Evolutionary conservation across 2,113 vertebrate species (phyloP).

Genomic region (Dolichotis patagonum): DNA sequence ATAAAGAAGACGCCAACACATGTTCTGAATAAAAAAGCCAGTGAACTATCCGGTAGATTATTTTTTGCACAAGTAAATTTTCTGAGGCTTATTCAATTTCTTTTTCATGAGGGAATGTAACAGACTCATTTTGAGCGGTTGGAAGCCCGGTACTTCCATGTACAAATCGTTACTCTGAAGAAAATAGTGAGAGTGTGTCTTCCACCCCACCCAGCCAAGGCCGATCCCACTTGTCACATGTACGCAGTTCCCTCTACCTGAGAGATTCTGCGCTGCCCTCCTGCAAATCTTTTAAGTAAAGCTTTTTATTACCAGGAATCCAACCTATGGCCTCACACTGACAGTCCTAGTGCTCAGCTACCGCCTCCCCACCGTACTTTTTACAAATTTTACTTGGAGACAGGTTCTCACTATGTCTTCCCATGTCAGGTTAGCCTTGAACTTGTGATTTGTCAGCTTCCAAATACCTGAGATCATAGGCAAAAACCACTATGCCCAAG

Average conservation of each 20-base stretch:
- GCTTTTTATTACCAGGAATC: neutral
- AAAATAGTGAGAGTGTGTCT: neutral
- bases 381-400: neutral
- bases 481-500: neutral
- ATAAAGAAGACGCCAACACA: neutral
- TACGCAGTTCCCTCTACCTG: neutral
- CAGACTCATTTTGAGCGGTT: neutral
- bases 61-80: neutral
- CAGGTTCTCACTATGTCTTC: neutral
- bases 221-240: neutral
- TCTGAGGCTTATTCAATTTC: neutral
- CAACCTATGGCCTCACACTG: neutral
- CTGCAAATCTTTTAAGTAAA: neutral
- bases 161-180: neutral
- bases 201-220: neutral
- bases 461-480: neutral
- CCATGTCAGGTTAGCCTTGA: neutral
- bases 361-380: neutral
- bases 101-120: neutral
- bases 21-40: neutral
- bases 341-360: neutral
- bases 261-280: neutral
- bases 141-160: neutral
- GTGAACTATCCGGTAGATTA: neutral
- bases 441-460: neutral